Conservation (phyloP, 2,888 invertebrate genomes). For the Diogma glabrata region DNA sequence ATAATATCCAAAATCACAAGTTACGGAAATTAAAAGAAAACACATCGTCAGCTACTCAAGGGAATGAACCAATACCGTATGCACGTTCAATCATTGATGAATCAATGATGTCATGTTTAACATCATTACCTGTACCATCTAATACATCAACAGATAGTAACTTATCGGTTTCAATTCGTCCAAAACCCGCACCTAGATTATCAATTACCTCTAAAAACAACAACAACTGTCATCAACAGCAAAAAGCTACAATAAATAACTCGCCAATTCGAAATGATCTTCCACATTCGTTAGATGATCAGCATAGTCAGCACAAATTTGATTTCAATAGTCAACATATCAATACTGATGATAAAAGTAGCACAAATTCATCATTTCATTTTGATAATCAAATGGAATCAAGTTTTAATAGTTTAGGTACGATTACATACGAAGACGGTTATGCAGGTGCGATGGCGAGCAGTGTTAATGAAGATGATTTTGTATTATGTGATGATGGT, state of each 20-base stretch:
- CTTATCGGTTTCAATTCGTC: conserved; percentile 19
- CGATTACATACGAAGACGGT: conserved; percentile 4
- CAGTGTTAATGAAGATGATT: conserved; percentile 8
- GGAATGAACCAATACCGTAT: conserved; percentile 12
- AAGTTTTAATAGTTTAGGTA: conserved; percentile 5
- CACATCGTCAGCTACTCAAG: background rate
- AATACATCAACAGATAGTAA: background rate
- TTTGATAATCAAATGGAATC: conserved; percentile 9
- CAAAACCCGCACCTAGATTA: conserved; percentile 32
- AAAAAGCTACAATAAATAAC: background rate
- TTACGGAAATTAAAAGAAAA: conserved; percentile 25
- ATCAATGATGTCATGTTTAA: background rate
- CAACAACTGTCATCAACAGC: conserved; percentile 19
- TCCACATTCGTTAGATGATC: background rate
- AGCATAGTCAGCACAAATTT: background rate
- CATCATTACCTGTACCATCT: background rate
- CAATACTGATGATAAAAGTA: conserved; percentile 2
- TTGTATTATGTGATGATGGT: background rate
- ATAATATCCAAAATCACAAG: conserved; percentile 33
- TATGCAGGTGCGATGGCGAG: background rate
- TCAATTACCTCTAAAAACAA: conserved; percentile 31
- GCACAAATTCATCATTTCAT: background rate
- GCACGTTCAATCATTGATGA: conserved; percentile 8
- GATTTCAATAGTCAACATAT: background rate
- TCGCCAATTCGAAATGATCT: background rate